Base-by-base conservation (phyloP, 2,888 invertebrate genomes). In the Oscheius sp. region DNA sequence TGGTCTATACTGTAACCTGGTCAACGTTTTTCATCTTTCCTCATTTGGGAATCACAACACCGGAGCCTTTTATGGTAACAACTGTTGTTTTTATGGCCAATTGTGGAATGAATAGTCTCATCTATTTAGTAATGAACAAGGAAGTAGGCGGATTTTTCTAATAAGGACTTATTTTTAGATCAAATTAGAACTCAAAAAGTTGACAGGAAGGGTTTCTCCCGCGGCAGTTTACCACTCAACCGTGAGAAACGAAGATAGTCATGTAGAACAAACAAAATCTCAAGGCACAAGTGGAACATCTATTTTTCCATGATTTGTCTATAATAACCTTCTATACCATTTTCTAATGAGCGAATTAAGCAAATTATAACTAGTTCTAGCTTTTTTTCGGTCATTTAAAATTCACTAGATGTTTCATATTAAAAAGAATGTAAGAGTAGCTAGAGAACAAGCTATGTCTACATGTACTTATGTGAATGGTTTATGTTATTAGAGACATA, bases 11-110 rank as follows among this genome's bases (percentile, higher is more conserved):
- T 20, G 36, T 56, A 12, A 56, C 66, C 1, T 66, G 66, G 66
- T 56, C 41, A 9, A 56, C 66, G n/a, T 66, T 66, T 33, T 51
- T 54, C 30, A 17, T 66, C 26, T 44, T 66, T 24, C 66, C 66
- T 9, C n/a, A 26, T 26, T n/a, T 54, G 22, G 36, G 33, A 4
- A 38, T 66, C 20, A 30, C 36, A 17, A 44, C 17, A 0, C 44
- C 54, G 1, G 66, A 66, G 33, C 33, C 56, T 6, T 66, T 28
- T n/a, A 38, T 45, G 26, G 28, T 38, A 2, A 66, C 66, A 1
- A 56, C 66, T 1, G 54, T 30, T 5, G 66, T 38, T 5, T 41
- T 66, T 5, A 56, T 66, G 45, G 56, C 56, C 9, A 66, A 66
- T n/a, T 66, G 66, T 41, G 66, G 66, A 0, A 38, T 66, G 3